Evolutionary conservation across 2,888 invertebrate genomes (phyloP).

Genomic region (Apamea sordens): DNA sequence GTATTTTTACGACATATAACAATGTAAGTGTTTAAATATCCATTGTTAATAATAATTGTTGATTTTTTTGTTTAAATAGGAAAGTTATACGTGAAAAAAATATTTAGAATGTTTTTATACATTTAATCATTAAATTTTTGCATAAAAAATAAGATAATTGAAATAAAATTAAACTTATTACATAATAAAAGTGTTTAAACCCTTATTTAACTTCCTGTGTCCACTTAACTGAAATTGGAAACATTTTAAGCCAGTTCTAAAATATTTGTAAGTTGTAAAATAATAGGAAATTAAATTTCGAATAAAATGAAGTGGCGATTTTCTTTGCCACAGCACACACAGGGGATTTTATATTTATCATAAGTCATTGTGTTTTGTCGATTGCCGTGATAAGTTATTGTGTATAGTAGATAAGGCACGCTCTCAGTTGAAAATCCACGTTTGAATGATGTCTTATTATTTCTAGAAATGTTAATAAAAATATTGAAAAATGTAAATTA

Average conservation of each 20-base stretch:
- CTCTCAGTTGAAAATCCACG: background rate
- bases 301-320: background rate
- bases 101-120: slow-evolving; percentile 1
- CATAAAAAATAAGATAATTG: slow-evolving; percentile 1
- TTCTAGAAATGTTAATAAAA: background rate
- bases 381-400: slow-evolving; percentile 9
- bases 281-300: background rate
- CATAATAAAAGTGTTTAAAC: background rate
- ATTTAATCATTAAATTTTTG: slow-evolving; percentile 20
- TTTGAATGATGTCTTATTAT: background rate
- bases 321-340: background rate
- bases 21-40: background rate
- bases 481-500: background rate
- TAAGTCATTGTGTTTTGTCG: slow-evolving; percentile 2
- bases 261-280: background rate
- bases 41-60: background rate
- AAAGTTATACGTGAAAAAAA: slow-evolving; percentile 9
- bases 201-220: background rate
- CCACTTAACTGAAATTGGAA: background rate
- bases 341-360: background rate
- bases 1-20: slow-evolving; percentile 1
- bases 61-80: slow-evolving; percentile 3
- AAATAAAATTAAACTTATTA: slow-evolving; percentile 10
- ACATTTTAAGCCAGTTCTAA: background rate
- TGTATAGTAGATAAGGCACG: background rate